Evolutionary conservation across 2,797 vertebrate genomes (phyloP).

Genomic region (Thamnophis elegans): DNA sequence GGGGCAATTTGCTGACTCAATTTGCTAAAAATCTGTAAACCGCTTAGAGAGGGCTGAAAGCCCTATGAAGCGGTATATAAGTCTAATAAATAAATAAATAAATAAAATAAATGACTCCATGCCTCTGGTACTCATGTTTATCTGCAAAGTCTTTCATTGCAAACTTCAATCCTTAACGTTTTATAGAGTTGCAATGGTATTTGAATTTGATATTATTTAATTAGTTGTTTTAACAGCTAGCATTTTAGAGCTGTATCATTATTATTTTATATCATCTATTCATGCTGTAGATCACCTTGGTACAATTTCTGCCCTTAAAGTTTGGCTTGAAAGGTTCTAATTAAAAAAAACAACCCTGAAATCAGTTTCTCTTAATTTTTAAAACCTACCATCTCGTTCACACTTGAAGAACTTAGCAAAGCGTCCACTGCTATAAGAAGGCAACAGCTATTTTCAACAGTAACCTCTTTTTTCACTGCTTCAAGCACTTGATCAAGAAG

Average conservation of each 20-base stretch:
- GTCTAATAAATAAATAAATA: too few relatives aligned
- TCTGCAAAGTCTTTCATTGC: not conserved
- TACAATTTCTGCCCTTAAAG: not conserved
- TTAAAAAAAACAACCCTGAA: not conserved
- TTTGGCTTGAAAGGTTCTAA: not conserved
- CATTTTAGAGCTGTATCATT: not conserved
- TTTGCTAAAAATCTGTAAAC: too few relatives aligned
- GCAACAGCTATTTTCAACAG: conserved; percentile 87
- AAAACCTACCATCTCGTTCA: conserved; percentile 74
- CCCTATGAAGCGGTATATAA: too few relatives aligned
- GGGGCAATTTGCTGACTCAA: too few relatives aligned
- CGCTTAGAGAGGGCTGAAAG: too few relatives aligned
- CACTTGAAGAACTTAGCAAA: conserved; percentile 67
- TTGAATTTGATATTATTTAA: not conserved
- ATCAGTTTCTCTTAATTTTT: not conserved
- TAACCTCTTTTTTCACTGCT: conserved; percentile 81
- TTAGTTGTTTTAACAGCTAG: not conserved
- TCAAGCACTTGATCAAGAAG: conserved; percentile 85
- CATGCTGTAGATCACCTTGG: not conserved
- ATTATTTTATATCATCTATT: not conserved
- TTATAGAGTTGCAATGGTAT: not conserved
- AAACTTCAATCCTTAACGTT: not conserved
- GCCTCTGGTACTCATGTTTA: not conserved
- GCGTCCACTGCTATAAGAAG: conserved; percentile 82
- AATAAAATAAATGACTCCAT: too few relatives aligned